Evolutionary conservation across 2,113 vertebrate genomes (phyloP).

Genomic region (Rhinogobius similis): DNA sequence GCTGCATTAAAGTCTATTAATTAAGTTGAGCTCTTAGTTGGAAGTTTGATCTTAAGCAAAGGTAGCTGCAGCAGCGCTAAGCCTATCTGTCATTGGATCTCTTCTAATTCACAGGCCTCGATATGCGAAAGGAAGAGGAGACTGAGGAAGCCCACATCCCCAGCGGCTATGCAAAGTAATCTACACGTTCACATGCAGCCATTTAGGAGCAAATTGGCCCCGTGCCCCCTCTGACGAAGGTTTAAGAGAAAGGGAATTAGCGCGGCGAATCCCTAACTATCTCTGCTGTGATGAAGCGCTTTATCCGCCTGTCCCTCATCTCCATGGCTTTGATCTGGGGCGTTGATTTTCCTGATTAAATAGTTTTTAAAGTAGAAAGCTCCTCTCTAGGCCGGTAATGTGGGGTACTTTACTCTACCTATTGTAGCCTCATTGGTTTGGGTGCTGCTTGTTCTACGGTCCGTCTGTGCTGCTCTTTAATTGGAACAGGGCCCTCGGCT

Average conservation of each 20-base stretch:
- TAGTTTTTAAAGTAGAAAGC: conserved; percentile 77
- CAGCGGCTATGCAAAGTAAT: conserved; percentile 77
- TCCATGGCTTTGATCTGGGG: conserved; percentile 78
- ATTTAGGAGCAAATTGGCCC: conserved; percentile 80
- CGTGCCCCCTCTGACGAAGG: conserved; percentile 73
- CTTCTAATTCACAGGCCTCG: conserved; percentile 71
- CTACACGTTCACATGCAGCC: conserved; percentile 74
- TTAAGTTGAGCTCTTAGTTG: conserved; percentile 70
- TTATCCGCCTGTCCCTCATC: conserved; percentile 74
- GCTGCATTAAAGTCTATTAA: conserved; percentile 73
- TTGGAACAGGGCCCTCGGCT: conserved; percentile 70
- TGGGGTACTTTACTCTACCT: conserved; percentile 71
- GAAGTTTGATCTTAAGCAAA: conserved; percentile 68
- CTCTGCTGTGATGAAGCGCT: conserved; percentile 78
- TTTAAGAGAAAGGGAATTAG: conserved; percentile 78
- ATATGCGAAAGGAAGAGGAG: conserved; percentile 63
- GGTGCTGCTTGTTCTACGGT: conserved; percentile 68
- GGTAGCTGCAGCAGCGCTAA: conserved; percentile 68
- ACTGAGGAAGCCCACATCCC: conserved; percentile 60
- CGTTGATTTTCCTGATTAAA: conserved; percentile 81
- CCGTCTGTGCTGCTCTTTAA: conserved; percentile 70
- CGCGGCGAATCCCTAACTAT: conserved; percentile 73
- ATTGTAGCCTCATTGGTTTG: conserved; percentile 67
- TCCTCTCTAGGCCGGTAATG: conserved; percentile 70
- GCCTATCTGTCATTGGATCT: conserved; percentile 75